Conservation (phyloP, 2,888 invertebrate species). For the Drosophila anceps region DNA sequence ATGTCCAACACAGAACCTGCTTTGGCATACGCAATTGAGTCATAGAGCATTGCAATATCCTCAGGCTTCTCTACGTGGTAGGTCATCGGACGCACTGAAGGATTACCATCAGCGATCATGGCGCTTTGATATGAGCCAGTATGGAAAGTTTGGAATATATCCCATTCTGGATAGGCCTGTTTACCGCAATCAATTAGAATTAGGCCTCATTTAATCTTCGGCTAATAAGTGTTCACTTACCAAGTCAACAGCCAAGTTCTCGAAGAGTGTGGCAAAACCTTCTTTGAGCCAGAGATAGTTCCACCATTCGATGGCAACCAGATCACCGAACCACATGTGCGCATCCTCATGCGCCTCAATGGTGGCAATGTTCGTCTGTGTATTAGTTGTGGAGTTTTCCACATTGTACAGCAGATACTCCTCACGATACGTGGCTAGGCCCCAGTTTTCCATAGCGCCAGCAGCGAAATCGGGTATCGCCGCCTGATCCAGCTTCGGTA, state of each 20-base stretch:
- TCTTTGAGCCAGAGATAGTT: constrained; percentile 90
- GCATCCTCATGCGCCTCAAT: constrained; percentile 87
- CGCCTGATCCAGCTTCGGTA: constrained; percentile 94
- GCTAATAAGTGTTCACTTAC: constrained; percentile 41
- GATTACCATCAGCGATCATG: constrained; percentile 90
- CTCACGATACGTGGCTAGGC: constrained; percentile 89
- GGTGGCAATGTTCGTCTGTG: constrained; percentile 86
- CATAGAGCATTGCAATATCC: constrained; percentile 93
- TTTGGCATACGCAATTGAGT: constrained; percentile 95
- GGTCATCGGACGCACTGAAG: constrained; percentile 92
- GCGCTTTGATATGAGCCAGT: constrained; percentile 91
- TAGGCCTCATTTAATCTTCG: neutral
- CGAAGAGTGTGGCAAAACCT: constrained; percentile 87
- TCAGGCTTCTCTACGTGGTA: constrained; percentile 93
- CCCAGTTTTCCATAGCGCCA: constrained; percentile 98
- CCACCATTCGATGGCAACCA: constrained; percentile 90
- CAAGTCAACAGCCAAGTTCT: constrained; percentile 75
- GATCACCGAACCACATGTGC: constrained; percentile 94
- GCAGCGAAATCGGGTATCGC: constrained; percentile 93
- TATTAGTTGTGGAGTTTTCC: constrained; percentile 73
- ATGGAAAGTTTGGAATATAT: constrained; percentile 91
- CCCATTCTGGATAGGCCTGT: constrained; percentile 88
- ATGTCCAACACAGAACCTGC: constrained; percentile 88
- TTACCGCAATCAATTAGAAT: neutral
- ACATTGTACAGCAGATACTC: constrained; percentile 81